Evolutionary conservation across 2,888 invertebrate species (phyloP).

Genomic region (Octodonta nipae): DNA sequence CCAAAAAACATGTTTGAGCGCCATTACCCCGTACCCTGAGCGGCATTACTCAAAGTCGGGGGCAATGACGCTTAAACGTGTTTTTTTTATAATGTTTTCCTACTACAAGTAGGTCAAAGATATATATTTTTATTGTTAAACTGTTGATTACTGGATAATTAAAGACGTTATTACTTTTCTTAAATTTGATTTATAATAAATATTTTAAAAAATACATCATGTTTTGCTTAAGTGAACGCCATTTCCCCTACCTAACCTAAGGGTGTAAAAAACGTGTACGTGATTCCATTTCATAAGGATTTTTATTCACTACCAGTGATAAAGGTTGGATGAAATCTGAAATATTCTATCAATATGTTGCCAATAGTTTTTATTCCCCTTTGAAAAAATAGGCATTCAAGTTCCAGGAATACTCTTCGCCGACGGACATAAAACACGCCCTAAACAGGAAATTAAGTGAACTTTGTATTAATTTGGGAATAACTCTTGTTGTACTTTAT

Average conservation of each 20-base stretch:
- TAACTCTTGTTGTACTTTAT: too few species aligned
- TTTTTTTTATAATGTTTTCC: conserved; percentile 9
- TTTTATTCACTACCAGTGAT: too few species aligned
- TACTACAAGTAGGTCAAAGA: conserved; percentile 9
- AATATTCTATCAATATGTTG: too few species aligned
- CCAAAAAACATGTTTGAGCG: conserved; percentile 7
- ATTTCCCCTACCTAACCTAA: conserved; percentile 2
- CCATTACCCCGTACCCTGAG: conserved; percentile 11
- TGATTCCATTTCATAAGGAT: too few species aligned
- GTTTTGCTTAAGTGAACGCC: conserved; percentile 15
- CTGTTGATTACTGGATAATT: conserved; percentile 14
- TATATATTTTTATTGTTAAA: conserved; percentile 12
- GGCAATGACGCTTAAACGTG: conserved; percentile 11
- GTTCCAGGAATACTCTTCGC: too few species aligned
- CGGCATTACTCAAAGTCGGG: conserved; percentile 11
- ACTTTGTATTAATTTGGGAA: too few species aligned
- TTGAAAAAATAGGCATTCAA: too few species aligned
- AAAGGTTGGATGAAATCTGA: too few species aligned
- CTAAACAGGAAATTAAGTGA: too few species aligned
- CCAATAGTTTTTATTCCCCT: too few species aligned
- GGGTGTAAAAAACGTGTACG: too few species aligned
- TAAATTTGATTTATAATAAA: conserved; percentile 14
- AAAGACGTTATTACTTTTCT: conserved; percentile 11
- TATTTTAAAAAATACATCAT: conserved; percentile 14
- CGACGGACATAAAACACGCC: too few species aligned